Percentiles rank a stretch among this genome's conserved stretches.
Evolutionary conservation across 2,797 vertebrate species (phyloP).

Genomic region (Neomorphus geoffroyi): DNA sequence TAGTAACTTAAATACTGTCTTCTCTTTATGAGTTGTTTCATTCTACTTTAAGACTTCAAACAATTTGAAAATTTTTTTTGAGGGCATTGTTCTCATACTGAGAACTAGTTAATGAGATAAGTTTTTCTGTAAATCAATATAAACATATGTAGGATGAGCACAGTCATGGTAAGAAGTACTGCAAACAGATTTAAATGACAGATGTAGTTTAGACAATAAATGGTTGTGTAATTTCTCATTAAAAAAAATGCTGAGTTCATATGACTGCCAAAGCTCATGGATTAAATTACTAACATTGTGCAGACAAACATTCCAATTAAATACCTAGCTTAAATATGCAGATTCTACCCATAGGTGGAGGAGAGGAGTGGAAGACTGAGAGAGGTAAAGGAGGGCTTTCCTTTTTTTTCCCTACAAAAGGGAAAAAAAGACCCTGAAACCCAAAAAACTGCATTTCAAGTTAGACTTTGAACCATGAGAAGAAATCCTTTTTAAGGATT

Average conservation of each 20-base stretch:
- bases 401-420: not conserved
- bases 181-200: constrained; percentile 57
- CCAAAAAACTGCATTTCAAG: not conserved
- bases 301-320: constrained; percentile 51
- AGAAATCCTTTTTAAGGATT: not conserved
- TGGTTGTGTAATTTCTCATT: constrained; percentile 51
- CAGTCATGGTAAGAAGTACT: not conserved
- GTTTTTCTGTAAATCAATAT: not conserved
- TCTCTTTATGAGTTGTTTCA: not conserved
- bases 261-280: constrained; percentile 52
- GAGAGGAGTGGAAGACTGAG: not conserved
- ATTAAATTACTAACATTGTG: constrained; percentile 50
- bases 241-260: constrained; percentile 61
- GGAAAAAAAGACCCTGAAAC: not conserved
- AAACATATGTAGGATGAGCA: not conserved
- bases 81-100: not conserved
- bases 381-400: not conserved
- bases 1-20: not conserved
- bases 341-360: constrained; percentile 26
- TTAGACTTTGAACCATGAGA: not conserved
- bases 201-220: constrained; percentile 48
- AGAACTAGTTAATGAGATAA: not conserved
- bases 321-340: constrained; percentile 31
- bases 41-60: not conserved
- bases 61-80: not conserved